Base-by-base conservation (phyloP, 2,888 invertebrate genomes). In the Hanleya hanleyi region DNA sequence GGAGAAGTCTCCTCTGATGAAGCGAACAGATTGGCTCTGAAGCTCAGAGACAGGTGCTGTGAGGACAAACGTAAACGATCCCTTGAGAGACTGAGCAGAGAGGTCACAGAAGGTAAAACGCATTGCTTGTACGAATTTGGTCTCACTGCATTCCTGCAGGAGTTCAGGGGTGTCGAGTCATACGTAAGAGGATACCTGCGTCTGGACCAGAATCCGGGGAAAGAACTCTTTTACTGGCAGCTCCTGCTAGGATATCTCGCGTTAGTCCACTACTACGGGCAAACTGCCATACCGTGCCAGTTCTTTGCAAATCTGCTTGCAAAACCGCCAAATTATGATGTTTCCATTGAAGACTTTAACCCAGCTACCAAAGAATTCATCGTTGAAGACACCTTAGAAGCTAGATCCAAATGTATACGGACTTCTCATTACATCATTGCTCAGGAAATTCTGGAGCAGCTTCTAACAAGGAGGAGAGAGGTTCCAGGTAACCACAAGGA, bases 231-330 rank as follows among this genome's bases (percentile, higher is more conserved):
- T 1, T 66, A 73, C 7, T 73, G 74, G 74, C 81, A 81, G 62
- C 74, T 50, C 36, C 67, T 70, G 29, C 72, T 81, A 26, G 77
- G 73, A 1, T 75, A 65, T 65, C 70, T 81, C 29, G 67, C 81
- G 32, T 69, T 81, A 7, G 76, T 76, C n/a, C 77, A 80, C 32
- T 80, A 74, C 50, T 81, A 81, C 64, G 80, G 78, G 0, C 81
- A 81, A 41, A 64, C 73, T 22, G 75, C 77, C 4, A 57, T 81
- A 18, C 77, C 81, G 26, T 77, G 77, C 49, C 76, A 77, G 26
- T 78, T 80, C 68, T 77, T 81, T 61, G 73, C 72, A 18, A 61
- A 64, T 32, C 64, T 80, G 9, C 66, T 80, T 26, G 51, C 64
- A 3, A 68, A 68, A 50, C 70, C 69, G n/a, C 33, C 76, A 33